A percentile compares a stretch with the other conserved stretches of the same genome.
Evolutionary conservation across 2,888 invertebrate genomes (phyloP).

Genomic region (Hemistola chrysoprasaria): DNA sequence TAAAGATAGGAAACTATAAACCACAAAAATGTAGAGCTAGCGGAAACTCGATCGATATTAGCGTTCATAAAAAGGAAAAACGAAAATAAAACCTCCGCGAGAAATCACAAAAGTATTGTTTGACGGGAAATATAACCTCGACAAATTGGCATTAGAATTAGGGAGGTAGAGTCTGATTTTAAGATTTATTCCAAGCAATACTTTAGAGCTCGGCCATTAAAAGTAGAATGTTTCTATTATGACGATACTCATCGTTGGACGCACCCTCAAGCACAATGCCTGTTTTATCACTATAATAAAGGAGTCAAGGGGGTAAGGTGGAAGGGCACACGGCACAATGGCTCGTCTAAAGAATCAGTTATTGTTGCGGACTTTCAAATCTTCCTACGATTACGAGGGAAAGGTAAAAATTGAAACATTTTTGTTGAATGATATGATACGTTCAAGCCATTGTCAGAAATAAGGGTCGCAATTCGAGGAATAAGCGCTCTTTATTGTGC

Average conservation of each 20-base stretch:
- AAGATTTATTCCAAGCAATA: background rate
- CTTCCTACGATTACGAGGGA: slow-evolving; percentile 28
- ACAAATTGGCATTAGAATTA: background rate
- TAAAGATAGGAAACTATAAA: background rate
- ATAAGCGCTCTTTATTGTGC: slow-evolving; percentile 20
- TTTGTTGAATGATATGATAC: slow-evolving; percentile 16
- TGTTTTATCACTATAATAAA: slow-evolving; percentile 40
- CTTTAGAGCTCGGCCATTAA: background rate
- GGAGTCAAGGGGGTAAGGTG: slow-evolving; percentile 24
- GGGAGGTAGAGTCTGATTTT: background rate
- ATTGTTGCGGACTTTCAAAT: slow-evolving; percentile 31
- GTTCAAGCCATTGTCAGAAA: slow-evolving; percentile 19
- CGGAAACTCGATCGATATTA: slow-evolving; percentile 5
- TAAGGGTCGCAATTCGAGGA: slow-evolving; percentile 13
- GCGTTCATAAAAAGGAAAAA: slow-evolving; percentile 1
- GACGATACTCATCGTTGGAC: slow-evolving; percentile 30
- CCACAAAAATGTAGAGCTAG: background rate
- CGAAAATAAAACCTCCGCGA: background rate
- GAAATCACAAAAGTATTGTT: slow-evolving; percentile 1
- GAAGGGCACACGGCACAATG: slow-evolving; percentile 35
- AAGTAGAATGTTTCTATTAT: slow-evolving; percentile 27
- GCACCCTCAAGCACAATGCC: slow-evolving; percentile 34
- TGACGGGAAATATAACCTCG: background rate
- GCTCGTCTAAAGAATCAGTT: slow-evolving; percentile 25
- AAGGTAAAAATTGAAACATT: slow-evolving; percentile 22